Base-by-base conservation (phyloP, 2,888 invertebrate species). In the Trachelus tabidus region DNA sequence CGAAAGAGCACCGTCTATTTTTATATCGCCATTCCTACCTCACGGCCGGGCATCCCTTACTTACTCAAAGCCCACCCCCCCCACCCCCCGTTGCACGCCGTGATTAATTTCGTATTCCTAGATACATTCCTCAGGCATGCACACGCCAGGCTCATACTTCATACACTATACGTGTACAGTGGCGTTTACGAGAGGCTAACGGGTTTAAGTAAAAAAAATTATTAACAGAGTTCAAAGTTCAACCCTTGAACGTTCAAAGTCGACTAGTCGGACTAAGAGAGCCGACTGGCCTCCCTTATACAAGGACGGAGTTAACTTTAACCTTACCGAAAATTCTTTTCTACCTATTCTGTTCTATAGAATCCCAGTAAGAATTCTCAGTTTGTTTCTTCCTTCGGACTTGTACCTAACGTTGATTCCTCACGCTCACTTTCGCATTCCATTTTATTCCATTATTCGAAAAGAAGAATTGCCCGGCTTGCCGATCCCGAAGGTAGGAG, bases 61-160 rank as follows among this genome's bases (percentile, higher is more conserved):
- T 34, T 33, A 34, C 74, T 74, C 35, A n/a, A 23, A 75, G 69
- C 73, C n/a, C n/a, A n/a, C n/a, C n/a, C n/a, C n/a, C n/a, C n/a
- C n/a, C n/a, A n/a, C n/a, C 69, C 69, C 31, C 76, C 79, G 73
- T 76, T 35, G 76, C 77, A 73, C 73, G 69, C 71, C 81, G 79
- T 87, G 87, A 89, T 90, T 90, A 89, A 90, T 90, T 89, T 81
- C 85, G 83, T 87, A 89, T 89, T 89, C 88, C 85, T 86, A 86
- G 86, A 89, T 88, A 85, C 83, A 86, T 88, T 86, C 86, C 84
- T 81, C 83, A 34, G 82, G 73, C 74, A 71, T 82, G 76, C 82
- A 84, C 88, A 88, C 88, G 87, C 86, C 85, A 88, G 82, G 79
- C 83, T 84, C 85, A 83, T 88, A 84, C 87, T 87, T 88, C 85